A percentile compares a stretch with the other conserved stretches of the same genome.
phyloP scores from a whole-genome alignment of 2,113 vertebrate species.

The Colius striatus region DNA sequence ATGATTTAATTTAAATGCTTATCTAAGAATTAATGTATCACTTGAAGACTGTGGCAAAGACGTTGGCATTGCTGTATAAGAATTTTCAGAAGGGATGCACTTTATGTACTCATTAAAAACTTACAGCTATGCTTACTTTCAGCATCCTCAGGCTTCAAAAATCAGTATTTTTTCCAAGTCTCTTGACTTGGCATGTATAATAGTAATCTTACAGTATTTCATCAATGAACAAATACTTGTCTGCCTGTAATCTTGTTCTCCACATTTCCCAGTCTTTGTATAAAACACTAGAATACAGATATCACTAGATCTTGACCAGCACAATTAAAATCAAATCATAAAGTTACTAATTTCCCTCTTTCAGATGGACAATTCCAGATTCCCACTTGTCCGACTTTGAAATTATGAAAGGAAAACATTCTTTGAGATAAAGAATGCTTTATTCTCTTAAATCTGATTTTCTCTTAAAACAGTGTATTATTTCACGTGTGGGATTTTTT shows the following conservation, averaged over 20 bases:
- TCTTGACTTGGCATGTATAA: background rate
- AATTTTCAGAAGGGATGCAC: background rate
- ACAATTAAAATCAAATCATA: conserved; percentile 12
- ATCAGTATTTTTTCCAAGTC: background rate
- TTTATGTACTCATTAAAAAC: background rate
- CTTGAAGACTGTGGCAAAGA: background rate
- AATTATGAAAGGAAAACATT: conserved; percentile 59
- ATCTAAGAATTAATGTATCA: background rate
- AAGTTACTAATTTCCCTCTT: conserved; percentile 25
- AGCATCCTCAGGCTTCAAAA: background rate
- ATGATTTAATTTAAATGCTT: background rate
- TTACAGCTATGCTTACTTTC: background rate
- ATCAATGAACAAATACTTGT: background rate
- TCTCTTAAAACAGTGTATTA: conserved; percentile 75
- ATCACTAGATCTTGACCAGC: conserved; percentile 1
- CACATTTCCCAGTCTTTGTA: background rate
- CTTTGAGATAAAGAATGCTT: conserved; percentile 64
- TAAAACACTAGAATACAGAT: background rate
- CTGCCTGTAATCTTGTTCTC: background rate
- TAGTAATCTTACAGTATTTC: background rate
- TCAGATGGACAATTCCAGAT: conserved; percentile 50
- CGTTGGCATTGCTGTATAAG: background rate
- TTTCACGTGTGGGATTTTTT: conserved; percentile 74
- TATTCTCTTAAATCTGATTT: conserved; percentile 70
- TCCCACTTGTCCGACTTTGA: conserved; percentile 34